Conservation (phyloP, 2,888 invertebrate species). For the Caenorhabditis virilis region DNA sequence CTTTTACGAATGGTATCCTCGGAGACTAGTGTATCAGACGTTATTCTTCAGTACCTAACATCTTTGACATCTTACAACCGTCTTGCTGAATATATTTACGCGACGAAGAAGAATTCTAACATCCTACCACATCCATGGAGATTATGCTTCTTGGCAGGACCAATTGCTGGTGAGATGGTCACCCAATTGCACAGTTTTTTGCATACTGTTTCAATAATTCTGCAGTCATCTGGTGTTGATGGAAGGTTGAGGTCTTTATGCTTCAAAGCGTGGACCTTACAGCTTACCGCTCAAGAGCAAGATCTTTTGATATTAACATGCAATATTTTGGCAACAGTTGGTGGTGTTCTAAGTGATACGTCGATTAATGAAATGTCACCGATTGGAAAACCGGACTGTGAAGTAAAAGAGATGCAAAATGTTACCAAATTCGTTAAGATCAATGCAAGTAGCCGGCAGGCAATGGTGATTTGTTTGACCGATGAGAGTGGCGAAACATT, state of each 20-base stretch:
- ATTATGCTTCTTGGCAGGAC: constrained; percentile 63
- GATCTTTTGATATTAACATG: constrained; percentile 64
- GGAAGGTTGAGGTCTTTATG: constrained; percentile 57
- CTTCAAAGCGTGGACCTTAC: constrained; percentile 68
- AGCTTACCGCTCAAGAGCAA: constrained; percentile 66
- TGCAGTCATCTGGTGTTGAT: constrained; percentile 59
- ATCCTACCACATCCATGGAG: constrained; percentile 66
- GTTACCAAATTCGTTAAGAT: constrained; percentile 80
- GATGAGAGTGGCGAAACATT: constrained; percentile 96
- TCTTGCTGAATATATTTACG: constrained; percentile 35
- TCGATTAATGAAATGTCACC: constrained; percentile 13
- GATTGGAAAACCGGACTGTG: constrained; percentile 9
- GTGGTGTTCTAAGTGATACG: constrained; percentile 62
- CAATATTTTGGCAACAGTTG: constrained; percentile 64
- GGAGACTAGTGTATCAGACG: constrained; percentile 81
- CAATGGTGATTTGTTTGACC: constrained; percentile 88
- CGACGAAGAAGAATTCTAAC: constrained; percentile 23
- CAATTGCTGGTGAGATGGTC: constrained; percentile 58
- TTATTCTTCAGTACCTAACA: constrained; percentile 77
- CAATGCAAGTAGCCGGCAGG: constrained; percentile 88
- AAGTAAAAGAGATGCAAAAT: constrained; percentile 72
- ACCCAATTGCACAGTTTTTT: constrained; percentile 63
- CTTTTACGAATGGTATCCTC: constrained; percentile 75
- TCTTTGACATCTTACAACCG: constrained; percentile 58
- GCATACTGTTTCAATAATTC: constrained; percentile 61